Evolutionary conservation across 2,797 vertebrate genomes (phyloP).

Genomic region (Dryobates pubescens): DNA sequence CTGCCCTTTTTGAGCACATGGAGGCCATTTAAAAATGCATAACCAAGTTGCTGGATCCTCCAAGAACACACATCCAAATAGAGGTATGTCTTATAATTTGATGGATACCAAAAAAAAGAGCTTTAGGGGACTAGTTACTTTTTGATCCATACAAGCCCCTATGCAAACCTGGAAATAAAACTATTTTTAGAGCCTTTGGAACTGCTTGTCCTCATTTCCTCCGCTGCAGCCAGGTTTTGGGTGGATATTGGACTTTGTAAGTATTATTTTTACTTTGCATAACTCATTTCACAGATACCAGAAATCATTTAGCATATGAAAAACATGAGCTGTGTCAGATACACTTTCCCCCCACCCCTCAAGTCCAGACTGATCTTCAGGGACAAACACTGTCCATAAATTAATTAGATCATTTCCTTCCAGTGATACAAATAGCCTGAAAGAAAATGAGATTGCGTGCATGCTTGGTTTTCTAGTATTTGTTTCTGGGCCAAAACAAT

Average conservation of each 20-base stretch:
- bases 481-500: slow-evolving; percentile 20
- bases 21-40: background rate
- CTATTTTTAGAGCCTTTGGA: slow-evolving; percentile 8
- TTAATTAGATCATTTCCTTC: slow-evolving; percentile 53
- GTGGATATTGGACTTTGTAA: background rate
- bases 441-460: slow-evolving; percentile 19
- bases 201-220: background rate
- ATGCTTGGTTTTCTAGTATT: slow-evolving; percentile 14
- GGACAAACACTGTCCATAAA: slow-evolving; percentile 5
- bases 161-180: background rate
- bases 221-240: background rate
- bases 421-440: background rate
- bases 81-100: background rate
- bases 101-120: background rate
- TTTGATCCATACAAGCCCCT: background rate
- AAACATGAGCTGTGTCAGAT: slow-evolving; percentile 10
- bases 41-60: background rate
- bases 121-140: background rate
- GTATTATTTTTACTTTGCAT: slow-evolving; percentile 1
- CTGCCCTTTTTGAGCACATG: slow-evolving; percentile 34
- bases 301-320: background rate
- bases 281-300: slow-evolving; percentile 23
- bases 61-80: background rate
- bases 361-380: slow-evolving; percentile 1
- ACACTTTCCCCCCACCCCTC: background rate